Evolutionary conservation across 2,113 vertebrate genomes (phyloP), one percentile per base, ranked within the genome.

Genomic region (Callipepla squamata): DNA sequence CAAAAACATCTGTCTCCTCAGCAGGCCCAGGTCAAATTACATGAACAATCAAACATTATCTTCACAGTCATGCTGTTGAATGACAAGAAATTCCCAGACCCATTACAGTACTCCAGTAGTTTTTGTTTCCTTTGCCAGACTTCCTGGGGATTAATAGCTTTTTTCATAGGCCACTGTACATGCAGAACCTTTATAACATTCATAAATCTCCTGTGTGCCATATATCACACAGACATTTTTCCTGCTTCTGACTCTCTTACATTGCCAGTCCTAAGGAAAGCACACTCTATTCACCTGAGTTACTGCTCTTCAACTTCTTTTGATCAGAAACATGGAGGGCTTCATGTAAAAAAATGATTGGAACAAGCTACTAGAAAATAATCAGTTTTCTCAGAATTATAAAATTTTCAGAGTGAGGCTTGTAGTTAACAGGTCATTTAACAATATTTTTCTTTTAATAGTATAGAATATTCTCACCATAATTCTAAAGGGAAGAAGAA

Each of bases 11-110:
- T 8, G 5, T 36, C 14, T 65, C 6, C 13, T 55, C 5, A 23
- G 6, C 7, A 77, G 69, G 8, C 2, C 7, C 12, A 23, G 8
- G 6, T 80, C 18, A 53, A 44, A 72, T 45, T 42, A 69, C 7
- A 70, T 5, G 85, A 7, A 45, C 38, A 79, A 67, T n/a, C 26
- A 30, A 69, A 30, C 26, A 53, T 13, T 25, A 9, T 47, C 14
- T 50, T 10, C 2, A 5, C 10, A 61, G 15, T 26, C 7, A 22
- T 0, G 1, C 21, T 8, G 80, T 0, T 51, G 13, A 51, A 7
- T 3, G 4, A 51, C 34, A 66, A 68, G 48, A 77, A 89, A 40
- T 11, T 90, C 28, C 21, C n/a, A 83, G 72, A 36, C 7, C n/a
- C 28, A n/a, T 30, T 32, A 3, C 4, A 83, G 17, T 80, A 11